Conservation (phyloP, 2,113 vertebrate genomes). For the Rhinoderma darwinii region DNA sequence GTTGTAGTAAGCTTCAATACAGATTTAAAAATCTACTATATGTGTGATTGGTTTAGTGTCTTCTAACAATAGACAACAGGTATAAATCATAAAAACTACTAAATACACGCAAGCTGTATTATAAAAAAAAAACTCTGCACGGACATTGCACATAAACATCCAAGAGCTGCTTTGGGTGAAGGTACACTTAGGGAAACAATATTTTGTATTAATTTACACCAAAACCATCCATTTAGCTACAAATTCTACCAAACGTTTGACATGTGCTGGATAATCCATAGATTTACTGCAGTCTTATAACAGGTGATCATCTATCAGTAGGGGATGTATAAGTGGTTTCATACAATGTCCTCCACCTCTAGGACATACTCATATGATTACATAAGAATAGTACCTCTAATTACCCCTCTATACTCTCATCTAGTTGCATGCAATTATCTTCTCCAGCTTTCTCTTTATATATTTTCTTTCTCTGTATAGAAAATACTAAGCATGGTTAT, state of each 20-base stretch:
- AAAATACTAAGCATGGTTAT: slow-evolving; percentile 26
- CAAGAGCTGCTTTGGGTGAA: too few relatives aligned
- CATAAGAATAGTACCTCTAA: not conserved
- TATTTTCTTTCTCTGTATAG: not conserved
- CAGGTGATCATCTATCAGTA: not conserved
- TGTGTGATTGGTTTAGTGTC: too few relatives aligned
- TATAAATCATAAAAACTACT: too few relatives aligned
- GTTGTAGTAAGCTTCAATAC: too few relatives aligned
- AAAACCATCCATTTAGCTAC: not conserved
- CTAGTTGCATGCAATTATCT: not conserved
- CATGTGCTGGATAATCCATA: not conserved
- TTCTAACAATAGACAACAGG: too few relatives aligned
- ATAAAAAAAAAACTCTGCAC: too few relatives aligned
- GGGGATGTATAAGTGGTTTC: not conserved
- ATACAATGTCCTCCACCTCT: not conserved
- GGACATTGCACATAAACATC: too few relatives aligned
- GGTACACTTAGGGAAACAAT: too few relatives aligned
- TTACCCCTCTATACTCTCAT: slow-evolving; percentile 19
- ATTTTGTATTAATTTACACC: too few relatives aligned
- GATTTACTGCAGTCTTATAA: not conserved
- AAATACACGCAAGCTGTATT: too few relatives aligned
- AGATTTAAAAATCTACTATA: too few relatives aligned
- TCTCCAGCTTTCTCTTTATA: not conserved
- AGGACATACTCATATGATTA: not conserved
- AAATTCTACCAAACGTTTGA: not conserved